phyloP scores from a whole-genome alignment of 2,888 invertebrate genomes.

The Macrophya alboannulata region DNA sequence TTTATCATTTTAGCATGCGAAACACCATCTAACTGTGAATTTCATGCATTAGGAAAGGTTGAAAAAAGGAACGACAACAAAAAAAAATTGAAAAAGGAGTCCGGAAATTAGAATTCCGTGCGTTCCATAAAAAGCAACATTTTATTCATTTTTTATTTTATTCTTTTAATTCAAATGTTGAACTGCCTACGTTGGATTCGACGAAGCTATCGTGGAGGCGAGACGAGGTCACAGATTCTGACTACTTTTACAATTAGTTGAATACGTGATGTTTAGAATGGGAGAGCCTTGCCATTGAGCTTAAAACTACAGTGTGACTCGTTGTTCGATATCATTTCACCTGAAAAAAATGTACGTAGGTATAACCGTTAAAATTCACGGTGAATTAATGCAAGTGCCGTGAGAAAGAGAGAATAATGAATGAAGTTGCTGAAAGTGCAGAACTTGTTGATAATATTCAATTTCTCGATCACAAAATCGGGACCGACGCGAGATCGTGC shows the following conservation, averaged over 20 bases:
- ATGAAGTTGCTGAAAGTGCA: background rate
- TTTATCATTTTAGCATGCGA: background rate
- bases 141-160: background rate
- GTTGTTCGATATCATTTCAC: background rate
- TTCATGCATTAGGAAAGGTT: background rate
- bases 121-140: background rate
- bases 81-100: background rate
- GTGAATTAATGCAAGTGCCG: background rate
- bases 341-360: background rate
- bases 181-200: constrained; percentile 23
- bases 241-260: constrained; percentile 35
- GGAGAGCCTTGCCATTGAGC: constrained; percentile 29
- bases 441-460: background rate
- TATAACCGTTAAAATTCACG: background rate
- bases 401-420: background rate
- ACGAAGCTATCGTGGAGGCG: constrained; percentile 7
- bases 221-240: constrained; percentile 31
- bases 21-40: too few species aligned
- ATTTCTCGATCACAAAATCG: constrained; percentile 9
- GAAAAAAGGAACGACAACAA: background rate
- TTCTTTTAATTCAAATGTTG: background rate
- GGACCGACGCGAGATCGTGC: background rate
- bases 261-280: background rate
- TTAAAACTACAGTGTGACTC: background rate
- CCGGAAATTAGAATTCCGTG: background rate